Base-by-base conservation (phyloP, 2,888 invertebrate species). In the Brenthis hecate region DNA sequence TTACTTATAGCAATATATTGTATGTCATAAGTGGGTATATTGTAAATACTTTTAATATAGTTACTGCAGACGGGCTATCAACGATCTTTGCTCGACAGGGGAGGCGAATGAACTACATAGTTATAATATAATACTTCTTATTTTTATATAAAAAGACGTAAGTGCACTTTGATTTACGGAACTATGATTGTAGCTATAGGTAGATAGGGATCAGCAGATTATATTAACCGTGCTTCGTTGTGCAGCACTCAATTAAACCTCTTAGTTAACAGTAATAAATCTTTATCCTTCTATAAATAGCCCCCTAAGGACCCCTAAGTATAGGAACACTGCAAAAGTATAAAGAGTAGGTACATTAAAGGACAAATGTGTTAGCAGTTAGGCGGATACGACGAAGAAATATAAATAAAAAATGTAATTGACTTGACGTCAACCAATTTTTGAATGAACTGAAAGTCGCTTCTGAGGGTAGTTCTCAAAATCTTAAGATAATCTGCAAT, bases 121-220 rank as follows among this genome's bases (percentile, higher is more conserved):
- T 74, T 28, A 78, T 84, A 78, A 79, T 85, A 88, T 84, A 88
- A 88, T 89, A 88, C 85, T 89, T 86, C 85, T 85, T 81, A 83
- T 81, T 85, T 87, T 87, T 84, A 85, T 83, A 80, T 80, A 84
- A 81, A 69, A 82, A 85, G 85, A 87, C 84, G 85, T 92, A 92
- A 92, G 92, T 92, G 92, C 92, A 92, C 92, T 92, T 92, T 86
- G 85, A 88, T 78, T 88, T 90, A 90, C 78, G 91, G 91, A 92
- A 91, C 92, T 91, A 91, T 88, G 74, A 75, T 79, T 82, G 80
- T 84, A 83, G 80, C 80, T 83, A 72, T 73, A 72, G 73, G 70
- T 68, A 85, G 80, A 84, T 72, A 75, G 70, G 74, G 75, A 74
- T 72, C 72, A 71, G 76, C 76, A 76, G 78, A 75, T 73, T 74